A percentile compares a stretch with the other conserved stretches of the same genome.
These are phyloP conservation scores for Drosophila nannoptera DNA, from an alignment of 1,140 invertebrate genomes.

Conservation along the genomic window DNA sequence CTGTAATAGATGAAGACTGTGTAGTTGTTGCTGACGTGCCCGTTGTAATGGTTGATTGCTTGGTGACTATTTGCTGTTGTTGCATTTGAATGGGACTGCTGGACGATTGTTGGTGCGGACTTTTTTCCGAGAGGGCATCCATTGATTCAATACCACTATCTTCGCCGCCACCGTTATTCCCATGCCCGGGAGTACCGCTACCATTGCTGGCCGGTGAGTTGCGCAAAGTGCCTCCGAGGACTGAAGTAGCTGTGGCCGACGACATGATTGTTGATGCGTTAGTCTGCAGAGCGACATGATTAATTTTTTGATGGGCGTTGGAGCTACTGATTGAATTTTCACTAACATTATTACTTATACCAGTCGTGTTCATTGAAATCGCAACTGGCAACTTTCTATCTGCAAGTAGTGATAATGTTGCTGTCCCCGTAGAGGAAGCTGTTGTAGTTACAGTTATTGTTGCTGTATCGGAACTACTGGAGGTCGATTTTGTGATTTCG, in stretches of 20 bases:
- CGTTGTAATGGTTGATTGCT: constrained; percentile 61
- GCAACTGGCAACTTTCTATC: constrained; percentile 31
- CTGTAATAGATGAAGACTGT: constrained; percentile 5
- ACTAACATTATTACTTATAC: constrained; percentile 18
- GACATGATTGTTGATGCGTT: constrained; percentile 10
- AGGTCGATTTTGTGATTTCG: constrained; percentile 59
- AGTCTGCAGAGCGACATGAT: constrained; percentile 8
- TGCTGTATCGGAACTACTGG: constrained; percentile 23
- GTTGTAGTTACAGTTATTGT: constrained; percentile 36
- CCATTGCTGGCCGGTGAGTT: constrained; percentile 80
- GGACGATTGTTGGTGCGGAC: constrained; percentile 89
- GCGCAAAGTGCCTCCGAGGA: constrained; percentile 69
- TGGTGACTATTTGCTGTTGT: constrained; percentile 66
- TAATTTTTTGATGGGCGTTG: constrained; percentile 17
- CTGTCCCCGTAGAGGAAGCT: constrained; percentile 29
- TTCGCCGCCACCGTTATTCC: constrained; percentile 84
- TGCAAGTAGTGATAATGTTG: constrained; percentile 30
- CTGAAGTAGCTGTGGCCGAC: constrained; percentile 41
- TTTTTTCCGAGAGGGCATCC: constrained; percentile 95
- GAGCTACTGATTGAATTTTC: constrained; percentile 21
- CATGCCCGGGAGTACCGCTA: constrained; percentile 68
- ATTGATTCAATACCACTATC: constrained; percentile 95
- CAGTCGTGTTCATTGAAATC: constrained; percentile 25
- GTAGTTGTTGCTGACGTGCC: constrained; percentile 14
- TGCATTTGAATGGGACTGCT: constrained; percentile 68